A percentile compares a stretch with the other conserved stretches of the same genome.
phyloP scores from a whole-genome alignment of 2,797 vertebrate genomes.

The Urocyon cinereoargenteus region DNA sequence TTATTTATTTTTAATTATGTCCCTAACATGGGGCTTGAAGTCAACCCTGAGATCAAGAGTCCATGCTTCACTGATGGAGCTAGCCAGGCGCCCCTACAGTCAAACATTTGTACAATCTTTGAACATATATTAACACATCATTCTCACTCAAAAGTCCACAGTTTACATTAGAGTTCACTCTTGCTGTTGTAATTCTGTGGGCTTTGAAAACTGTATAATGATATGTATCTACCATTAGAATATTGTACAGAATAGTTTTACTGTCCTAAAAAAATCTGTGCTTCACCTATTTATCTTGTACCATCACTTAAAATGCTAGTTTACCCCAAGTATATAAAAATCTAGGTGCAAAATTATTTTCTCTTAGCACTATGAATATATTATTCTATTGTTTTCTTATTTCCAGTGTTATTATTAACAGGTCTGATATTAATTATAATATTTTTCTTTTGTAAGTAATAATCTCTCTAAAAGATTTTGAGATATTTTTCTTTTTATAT shows the following conservation, averaged over 20 bases:
- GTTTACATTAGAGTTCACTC: not conserved
- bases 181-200: not conserved
- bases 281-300: too few species aligned
- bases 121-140: not conserved
- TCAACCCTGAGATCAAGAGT: too few species aligned
- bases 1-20: not conserved
- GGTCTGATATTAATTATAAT: not conserved
- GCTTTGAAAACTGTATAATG: not conserved
- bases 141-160: not conserved
- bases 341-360: not conserved
- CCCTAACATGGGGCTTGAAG: not conserved
- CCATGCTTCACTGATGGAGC: too few species aligned
- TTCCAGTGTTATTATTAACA: not conserved
- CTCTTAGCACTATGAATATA: not conserved
- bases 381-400: not conserved
- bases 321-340: not conserved
- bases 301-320: not conserved
- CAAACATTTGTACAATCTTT: not conserved
- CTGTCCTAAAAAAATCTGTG: too few species aligned
- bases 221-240: too few species aligned
- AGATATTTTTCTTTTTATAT: not conserved
- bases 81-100: not conserved
- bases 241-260: too few species aligned
- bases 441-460: not conserved
- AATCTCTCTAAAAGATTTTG: not conserved